Conservation (phyloP, 1,140 invertebrate genomes). For the Chymomyza costata region DNA sequence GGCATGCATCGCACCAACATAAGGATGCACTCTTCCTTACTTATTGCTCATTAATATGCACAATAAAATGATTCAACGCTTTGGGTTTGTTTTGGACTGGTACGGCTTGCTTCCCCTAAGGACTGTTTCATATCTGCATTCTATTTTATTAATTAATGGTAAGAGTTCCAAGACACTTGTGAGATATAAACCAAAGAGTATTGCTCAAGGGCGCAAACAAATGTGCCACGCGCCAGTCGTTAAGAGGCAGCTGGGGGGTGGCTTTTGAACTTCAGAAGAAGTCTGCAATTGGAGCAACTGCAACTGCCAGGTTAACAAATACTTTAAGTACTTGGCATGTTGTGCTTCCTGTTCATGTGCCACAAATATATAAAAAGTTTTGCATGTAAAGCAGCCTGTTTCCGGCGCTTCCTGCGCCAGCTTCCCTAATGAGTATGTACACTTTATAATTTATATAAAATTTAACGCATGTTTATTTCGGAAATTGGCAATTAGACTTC, state of each 20-base stretch:
- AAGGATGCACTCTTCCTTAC: background rate
- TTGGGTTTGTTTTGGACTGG: too few species aligned
- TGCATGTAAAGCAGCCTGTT: too few species aligned
- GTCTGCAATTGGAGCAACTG: background rate
- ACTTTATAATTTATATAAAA: slow-evolving; percentile 31
- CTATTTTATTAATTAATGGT: too few species aligned
- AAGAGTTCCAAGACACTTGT: slow-evolving; percentile 18
- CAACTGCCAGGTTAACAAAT: slow-evolving; percentile 2
- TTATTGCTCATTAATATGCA: slow-evolving; percentile 46
- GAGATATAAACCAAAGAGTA: slow-evolving; percentile 22
- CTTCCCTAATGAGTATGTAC: slow-evolving; percentile 40
- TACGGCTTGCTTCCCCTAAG: too few species aligned
- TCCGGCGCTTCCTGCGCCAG: slow-evolving; percentile 1
- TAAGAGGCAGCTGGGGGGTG: slow-evolving; percentile 36
- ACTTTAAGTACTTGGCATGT: slow-evolving; percentile 4
- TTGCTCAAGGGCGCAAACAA: slow-evolving; percentile 39
- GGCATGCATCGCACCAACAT: slow-evolving; percentile 27
- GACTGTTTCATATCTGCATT: too few species aligned
- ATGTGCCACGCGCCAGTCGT: slow-evolving; percentile 60
- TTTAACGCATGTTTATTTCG: slow-evolving; percentile 38
- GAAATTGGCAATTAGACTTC: slow-evolving; percentile 58
- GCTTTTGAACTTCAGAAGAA: slow-evolving; percentile 51
- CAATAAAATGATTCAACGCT: slow-evolving; percentile 25
- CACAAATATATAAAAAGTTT: background rate
- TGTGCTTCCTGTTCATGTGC: background rate